These are phyloP conservation scores for Centropus bengalensis DNA, from an alignment of 2,113 vertebrate genomes.

Conservation along the genomic window DNA sequence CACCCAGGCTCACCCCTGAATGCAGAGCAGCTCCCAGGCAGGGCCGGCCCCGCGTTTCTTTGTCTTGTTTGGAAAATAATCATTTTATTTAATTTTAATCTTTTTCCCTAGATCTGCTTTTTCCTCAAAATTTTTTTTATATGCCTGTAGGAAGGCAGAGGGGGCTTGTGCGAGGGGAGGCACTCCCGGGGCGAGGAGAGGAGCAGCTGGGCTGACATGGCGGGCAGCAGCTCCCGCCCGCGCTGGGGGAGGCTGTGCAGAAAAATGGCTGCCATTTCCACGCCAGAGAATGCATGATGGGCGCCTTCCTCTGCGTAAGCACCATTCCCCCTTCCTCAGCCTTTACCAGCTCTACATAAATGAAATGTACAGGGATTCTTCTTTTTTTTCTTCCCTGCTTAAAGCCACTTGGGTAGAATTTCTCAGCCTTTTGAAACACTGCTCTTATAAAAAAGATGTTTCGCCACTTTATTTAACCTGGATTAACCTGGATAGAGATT, in stretches of 20 bases:
- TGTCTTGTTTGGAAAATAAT: conserved; percentile 36
- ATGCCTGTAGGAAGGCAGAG: neutral
- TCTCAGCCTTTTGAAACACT: neutral
- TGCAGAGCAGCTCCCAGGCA: conserved; percentile 41
- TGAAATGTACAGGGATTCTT: neutral
- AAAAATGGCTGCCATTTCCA: conserved; percentile 64
- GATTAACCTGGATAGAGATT: neutral
- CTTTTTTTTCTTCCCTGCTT: neutral
- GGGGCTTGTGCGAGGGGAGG: neutral
- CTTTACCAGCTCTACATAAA: neutral
- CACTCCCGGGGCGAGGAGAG: neutral
- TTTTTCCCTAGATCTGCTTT: neutral
- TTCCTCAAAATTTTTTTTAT: neutral
- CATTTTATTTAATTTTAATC: neutral
- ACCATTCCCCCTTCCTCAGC: conserved; percentile 8
- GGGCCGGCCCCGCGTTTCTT: conserved; percentile 20
- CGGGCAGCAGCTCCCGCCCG: conserved; percentile 48
- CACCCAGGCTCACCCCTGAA: conserved; percentile 19
- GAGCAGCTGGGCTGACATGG: conserved; percentile 48
- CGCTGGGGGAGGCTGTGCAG: neutral
- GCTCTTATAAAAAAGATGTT: neutral
- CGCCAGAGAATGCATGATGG: neutral
- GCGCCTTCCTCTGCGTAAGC: conserved; percentile 48
- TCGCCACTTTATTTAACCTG: neutral
- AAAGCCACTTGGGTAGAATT: neutral